Evolutionary conservation across 2,113 vertebrate species (phyloP), one percentile per base, ranked within the genome.

Genomic region (Rhadina sibilatrix): DNA sequence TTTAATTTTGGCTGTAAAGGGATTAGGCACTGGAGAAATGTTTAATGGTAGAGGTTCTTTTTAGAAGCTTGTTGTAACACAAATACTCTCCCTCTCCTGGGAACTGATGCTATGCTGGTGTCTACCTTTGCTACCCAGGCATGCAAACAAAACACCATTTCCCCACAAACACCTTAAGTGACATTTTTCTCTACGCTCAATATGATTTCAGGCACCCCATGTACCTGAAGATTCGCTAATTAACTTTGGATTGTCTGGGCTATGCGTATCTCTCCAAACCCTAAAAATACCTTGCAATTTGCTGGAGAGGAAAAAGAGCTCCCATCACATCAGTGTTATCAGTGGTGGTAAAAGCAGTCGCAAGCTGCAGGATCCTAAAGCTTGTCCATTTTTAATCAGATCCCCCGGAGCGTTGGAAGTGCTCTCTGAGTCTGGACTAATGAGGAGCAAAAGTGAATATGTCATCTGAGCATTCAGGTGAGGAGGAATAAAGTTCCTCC

Each of bases 371-470:
- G 21, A 12, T 90, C 18, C 1, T 77, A 83, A 76, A 87, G n/a
- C 68, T 65, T 83, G 90, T 88, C 88, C 82, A 54, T 94, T 94
- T 86, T 87, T 93, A 72, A 88, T 92, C 82, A 65, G 56, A 63
- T 85, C 71, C 44, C 87, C 66, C 0, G 5, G 89, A 72, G 78
- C 4, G 2, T 4, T 93, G 78, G 44, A 93, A 93, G 37, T 76
- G 49, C 75, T 92, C 24, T 88, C 71, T 28, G 54, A 84, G 87
- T 50, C 50, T 66, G 63, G 71, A 69, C 92, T 96, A 93, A 95
- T 35, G 90, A 95, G 90, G 79, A 94, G 54, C 92, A 83, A 83
- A 90, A 90, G 66, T 77, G 85, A 83, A 22, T 76, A 27, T 93
- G 82, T 90, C 92, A 90, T 57, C 61, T 69, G 79, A 83, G 70